Base-by-base conservation (phyloP, 2,888 invertebrate genomes). In the Pediacus dermestoides region DNA sequence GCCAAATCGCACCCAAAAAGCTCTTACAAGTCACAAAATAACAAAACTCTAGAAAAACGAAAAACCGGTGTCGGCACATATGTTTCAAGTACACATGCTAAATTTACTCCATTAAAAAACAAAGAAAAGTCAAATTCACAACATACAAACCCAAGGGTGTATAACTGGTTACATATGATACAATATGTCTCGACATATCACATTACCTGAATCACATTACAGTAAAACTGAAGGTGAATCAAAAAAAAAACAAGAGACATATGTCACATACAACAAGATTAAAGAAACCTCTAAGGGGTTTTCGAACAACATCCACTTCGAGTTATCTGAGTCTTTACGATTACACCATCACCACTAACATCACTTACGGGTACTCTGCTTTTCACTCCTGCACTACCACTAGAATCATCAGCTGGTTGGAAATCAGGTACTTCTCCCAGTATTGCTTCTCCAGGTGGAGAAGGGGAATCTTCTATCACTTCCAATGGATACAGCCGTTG, bases 401-500 rank as follows among this genome's bases (percentile, higher is more conserved):
- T n/a, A 18, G 6, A 6, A 7, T 18, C n/a, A 18, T 7, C 6
- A 6, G 6, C 21, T 7, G 6, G 6, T 18, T 18, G 6, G 6
- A 18, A 6, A 7, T 18, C 21, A 6, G 21, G 6, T 7, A 6
- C n/a, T 18, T 18, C 21, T 7, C 6, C 21, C 6, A 18, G n/a
- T n/a, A 6, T 18, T 18, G 21, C n/a, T 7, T 6, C 6, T n/a
- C 6, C 6, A 6, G 21, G 21, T n/a, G 21, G n/a, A 6, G 21
- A 7, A 18, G n/a, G 6, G 12, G 30, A 34, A 16, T 12, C 12
- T 6, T 23, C 21, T 8, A 13, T 12, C 21, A 7, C 22, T 2
- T 46, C 46, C n/a, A 46, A 26, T 9, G 43, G 40, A 34, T 35
- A 45, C 10, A 48, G 32, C 10, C 44, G 31, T 15, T 47, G 42